Base-by-base conservation (phyloP, 2,113 vertebrate genomes). In the Odocoileus hemionus region DNA sequence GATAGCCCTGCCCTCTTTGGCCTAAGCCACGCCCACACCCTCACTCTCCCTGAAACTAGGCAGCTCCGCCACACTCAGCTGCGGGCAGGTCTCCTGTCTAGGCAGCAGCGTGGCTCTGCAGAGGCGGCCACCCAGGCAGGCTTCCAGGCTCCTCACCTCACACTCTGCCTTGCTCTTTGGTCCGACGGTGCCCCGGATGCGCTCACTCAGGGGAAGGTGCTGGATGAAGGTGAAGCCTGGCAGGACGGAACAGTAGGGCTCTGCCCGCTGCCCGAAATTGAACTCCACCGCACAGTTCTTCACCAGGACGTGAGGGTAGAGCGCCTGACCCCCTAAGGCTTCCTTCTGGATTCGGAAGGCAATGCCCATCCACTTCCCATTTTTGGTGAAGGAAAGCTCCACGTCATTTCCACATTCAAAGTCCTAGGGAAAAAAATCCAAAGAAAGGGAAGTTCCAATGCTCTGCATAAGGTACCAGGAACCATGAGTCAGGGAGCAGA, bases 261-360 rank as follows among this genome's bases (percentile, higher is more conserved):
- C 99, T 1, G 92, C 95, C 30, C 98, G 98, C 97, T 99, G 99
- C 39, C 99, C 99, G 0, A 99, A 99, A 98, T 99, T 99, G 98
- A 99, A 99, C 93, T 99, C 99, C 1, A 99, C 99, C 0, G 99
- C 99, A 25, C 99, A 99, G 64, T 99, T 99, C 97, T 99, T 99
- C 90, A 99, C 99, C 92, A 99, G 97, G 47, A 99, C 99, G 1
- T 99, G 99, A 11, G 99, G 99, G 92, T 99, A 99, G 12, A 99
- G 99, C 0, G 99, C 99, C 1, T 99, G 99, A 8, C 99, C 99
- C 0, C 98, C 99, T 97, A 99, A 80, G 1, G 87, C 96, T 60
- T 99, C 99, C 97, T 99, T 99, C 54, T 98, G 98, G 8, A 99
- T 98, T 3, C 98, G 98, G 98, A 99, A 99, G 0, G 99, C 99